Base-by-base conservation (phyloP, 2,888 invertebrate species). In the Ganaspis brasiliensis region DNA sequence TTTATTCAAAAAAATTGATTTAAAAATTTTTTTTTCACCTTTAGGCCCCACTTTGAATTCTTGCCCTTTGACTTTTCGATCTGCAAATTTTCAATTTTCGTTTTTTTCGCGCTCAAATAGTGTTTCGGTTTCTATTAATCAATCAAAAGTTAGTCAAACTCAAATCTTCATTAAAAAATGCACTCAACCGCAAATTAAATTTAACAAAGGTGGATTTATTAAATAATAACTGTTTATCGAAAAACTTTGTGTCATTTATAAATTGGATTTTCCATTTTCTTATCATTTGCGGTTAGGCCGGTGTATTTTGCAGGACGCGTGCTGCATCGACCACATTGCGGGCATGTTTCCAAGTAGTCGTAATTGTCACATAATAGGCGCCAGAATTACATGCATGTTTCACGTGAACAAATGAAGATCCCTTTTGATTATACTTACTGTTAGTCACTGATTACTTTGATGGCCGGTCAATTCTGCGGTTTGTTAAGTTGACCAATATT, bases 361-460 rank as follows among this genome's bases (percentile, higher is more conserved):
- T 67, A 74, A 55, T 78, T 71, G 61, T 67, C 56, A 59, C 77
- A 74, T 77, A 26, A 61, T 70, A 35, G 31, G 45, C 37, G 67
- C 55, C 21, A 61, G 21, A 49, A 73, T 52, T 21, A 74, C 67
- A 61, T 37, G 12, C 63, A 63, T 55, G 49, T 74, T 74, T 52
- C 56, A 52, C 52, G 61, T n/a, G 14, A 16, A 16, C n/a, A 57
- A 26, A 26, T 31, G 14, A 21, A 57, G 26, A 57, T 26, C 26
- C 31, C 57, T 57, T 31, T 56, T 56, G 56, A 26, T 57, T 24
- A 24, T n/a, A n/a, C 10, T 67, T n/a, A 8, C 8, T 55, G 0
- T 77, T 75, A 74, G 74, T 82, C 79, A 76, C 35, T 75, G 77
- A 83, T 81, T 79, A 80, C 70, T 57, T 72, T 55, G 57, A 55